These are phyloP conservation scores for Candoia aspera DNA, from an alignment of 2,113 vertebrate species.

Conservation along the genomic window DNA sequence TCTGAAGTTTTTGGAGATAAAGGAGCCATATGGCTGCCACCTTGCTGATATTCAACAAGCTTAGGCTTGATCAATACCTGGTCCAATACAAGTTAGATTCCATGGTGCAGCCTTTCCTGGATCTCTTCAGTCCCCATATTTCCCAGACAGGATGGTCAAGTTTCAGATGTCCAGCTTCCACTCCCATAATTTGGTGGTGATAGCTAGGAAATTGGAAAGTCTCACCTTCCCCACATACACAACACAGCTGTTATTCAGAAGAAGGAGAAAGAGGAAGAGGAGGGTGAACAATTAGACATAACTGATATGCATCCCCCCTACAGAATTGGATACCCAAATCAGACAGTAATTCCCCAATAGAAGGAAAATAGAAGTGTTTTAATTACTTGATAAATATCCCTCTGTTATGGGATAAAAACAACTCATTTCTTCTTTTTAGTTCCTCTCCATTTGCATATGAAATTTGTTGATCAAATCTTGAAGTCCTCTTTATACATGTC, in stretches of 20 bases:
- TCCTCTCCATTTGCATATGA: slow-evolving; percentile 61
- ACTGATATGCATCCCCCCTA: not conserved
- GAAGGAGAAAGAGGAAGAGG: not conserved
- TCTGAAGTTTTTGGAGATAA: not conserved
- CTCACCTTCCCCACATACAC: not conserved
- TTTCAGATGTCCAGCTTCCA: not conserved
- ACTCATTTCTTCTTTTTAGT: not conserved
- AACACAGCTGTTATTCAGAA: not conserved
- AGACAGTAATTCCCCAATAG: not conserved
- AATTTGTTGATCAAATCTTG: slow-evolving; percentile 74
- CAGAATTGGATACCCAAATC: not conserved
- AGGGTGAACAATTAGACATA: not conserved
- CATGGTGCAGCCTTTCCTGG: not conserved
- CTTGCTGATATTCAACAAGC: not conserved
- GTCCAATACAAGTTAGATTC: not conserved
- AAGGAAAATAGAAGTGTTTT: not conserved
- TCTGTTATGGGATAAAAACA: not conserved
- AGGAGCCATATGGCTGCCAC: not conserved
- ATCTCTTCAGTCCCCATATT: not conserved
- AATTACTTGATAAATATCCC: not conserved
- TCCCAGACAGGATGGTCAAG: not conserved
- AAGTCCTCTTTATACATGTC: slow-evolving; percentile 60
- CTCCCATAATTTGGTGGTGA: not conserved
- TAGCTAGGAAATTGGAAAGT: not conserved
- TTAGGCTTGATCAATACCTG: not conserved